A percentile compares a stretch with the other conserved stretches of the same genome.
Conservation (phyloP, 2,888 invertebrate species). For the Podotricha telesiphe region DNA sequence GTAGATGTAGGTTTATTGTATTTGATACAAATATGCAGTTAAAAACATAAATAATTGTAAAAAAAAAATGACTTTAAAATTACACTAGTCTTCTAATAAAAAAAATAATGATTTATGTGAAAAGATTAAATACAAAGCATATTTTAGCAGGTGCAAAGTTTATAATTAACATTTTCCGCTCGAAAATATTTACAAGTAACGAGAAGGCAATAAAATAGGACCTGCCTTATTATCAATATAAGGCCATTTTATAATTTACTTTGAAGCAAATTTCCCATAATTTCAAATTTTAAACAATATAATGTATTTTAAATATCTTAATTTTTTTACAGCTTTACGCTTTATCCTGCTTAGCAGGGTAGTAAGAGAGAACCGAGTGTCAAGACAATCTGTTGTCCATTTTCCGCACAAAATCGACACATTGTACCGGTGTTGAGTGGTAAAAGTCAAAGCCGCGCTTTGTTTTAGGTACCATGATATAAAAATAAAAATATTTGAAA, state of each 20-base stretch:
- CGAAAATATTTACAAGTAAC: slow-evolving; percentile 18
- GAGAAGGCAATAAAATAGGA: slow-evolving; percentile 11
- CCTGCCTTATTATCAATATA: background rate
- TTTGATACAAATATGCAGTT: too few species aligned
- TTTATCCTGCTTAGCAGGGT: too few species aligned
- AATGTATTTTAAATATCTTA: background rate
- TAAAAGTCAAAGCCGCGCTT: too few species aligned
- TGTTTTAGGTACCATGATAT: too few species aligned
- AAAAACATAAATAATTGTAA: background rate
- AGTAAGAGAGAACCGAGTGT: too few species aligned
- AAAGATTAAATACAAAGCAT: slow-evolving; percentile 22
- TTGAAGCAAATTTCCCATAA: background rate
- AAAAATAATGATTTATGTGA: slow-evolving; percentile 12
- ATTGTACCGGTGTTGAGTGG: too few species aligned
- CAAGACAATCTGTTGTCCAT: too few species aligned
- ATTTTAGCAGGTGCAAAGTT: slow-evolving; percentile 26
- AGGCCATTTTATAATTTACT: slow-evolving; percentile 6
- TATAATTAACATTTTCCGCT: slow-evolving; percentile 20
- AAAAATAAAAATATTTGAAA: too few species aligned
- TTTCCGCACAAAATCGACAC: too few species aligned
- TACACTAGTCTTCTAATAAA: background rate
- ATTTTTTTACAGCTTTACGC: too few species aligned
- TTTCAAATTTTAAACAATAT: background rate
- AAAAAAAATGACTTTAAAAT: background rate
- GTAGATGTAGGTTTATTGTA: too few species aligned